A percentile compares a stretch with the other conserved stretches of the same genome.
Conservation (phyloP, 1,140 invertebrate genomes). For the Holcopasites calliopsidis region DNA sequence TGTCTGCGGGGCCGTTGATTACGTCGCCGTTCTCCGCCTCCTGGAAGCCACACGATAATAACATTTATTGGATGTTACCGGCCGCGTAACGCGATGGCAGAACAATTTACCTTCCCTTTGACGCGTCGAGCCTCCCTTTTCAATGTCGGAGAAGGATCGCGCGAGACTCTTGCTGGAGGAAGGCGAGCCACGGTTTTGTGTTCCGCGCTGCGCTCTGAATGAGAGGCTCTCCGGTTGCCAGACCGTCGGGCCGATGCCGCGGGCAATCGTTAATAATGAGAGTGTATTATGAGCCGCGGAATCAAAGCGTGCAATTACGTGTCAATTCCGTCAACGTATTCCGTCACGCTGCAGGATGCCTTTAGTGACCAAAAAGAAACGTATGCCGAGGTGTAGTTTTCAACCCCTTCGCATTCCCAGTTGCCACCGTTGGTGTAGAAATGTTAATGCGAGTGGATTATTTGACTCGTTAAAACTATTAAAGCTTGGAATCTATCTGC, state of each 20-base stretch:
- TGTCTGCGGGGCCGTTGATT: not conserved
- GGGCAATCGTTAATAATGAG: constrained; percentile 63
- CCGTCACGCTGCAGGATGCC: constrained; percentile 56
- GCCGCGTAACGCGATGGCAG: constrained; percentile 42
- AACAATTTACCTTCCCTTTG: constrained; percentile 57
- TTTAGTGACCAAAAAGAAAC: constrained; percentile 36
- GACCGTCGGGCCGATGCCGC: constrained; percentile 55
- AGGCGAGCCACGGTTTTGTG: constrained; percentile 26
- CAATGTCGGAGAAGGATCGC: constrained; percentile 30
- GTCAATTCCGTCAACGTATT: constrained; percentile 65
- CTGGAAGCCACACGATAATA: constrained; percentile 17
- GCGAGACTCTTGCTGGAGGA: constrained; percentile 41
- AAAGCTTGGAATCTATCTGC: no score
- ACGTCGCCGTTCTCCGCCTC: not conserved
- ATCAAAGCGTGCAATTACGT: constrained; percentile 61
- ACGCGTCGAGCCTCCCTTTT: constrained; percentile 8
- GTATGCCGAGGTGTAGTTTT: no score
- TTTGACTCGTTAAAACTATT: no score
- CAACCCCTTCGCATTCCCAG: no score
- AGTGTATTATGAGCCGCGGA: constrained; percentile 56
- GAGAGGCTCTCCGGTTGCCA: constrained; percentile 52
- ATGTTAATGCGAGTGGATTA: no score
- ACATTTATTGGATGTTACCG: constrained; percentile 47
- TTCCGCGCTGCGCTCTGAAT: constrained; percentile 41
- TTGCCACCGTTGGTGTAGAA: no score